phyloP scores from a whole-genome alignment of 2,797 vertebrate genomes.

The Cottoperca gobio region DNA sequence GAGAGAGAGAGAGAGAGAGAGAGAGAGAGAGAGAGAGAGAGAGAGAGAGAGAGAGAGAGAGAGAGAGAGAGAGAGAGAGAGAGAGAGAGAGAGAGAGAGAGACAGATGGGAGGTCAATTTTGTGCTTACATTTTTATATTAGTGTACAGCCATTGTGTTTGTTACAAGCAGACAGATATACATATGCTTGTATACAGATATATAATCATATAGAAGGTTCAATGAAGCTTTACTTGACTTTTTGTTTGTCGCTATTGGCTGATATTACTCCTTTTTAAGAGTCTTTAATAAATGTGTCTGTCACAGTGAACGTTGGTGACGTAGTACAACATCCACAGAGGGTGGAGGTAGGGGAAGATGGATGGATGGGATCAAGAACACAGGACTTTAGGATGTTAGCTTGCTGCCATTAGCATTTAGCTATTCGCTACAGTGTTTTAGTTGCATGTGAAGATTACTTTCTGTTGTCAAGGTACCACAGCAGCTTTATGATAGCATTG shows the following conservation, averaged over 20 bases:
- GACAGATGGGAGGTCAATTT: constrained; percentile 10
- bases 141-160: neutral
- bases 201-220: neutral
- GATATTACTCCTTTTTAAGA: neutral
- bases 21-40: constrained; percentile 14
- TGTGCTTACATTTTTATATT: neutral
- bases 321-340: too few species aligned
- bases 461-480: too few species aligned
- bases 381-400: too few species aligned
- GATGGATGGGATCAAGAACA: too few species aligned
- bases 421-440: neutral
- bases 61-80: constrained; percentile 17
- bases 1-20: constrained; percentile 25
- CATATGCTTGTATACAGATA: too few species aligned
- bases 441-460: neutral
- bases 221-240: neutral
- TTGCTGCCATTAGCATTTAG: neutral
- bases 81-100: constrained; percentile 27
- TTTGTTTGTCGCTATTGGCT: neutral
- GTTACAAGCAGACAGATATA: neutral
- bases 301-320: too few species aligned
- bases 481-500: neutral
- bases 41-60: constrained; percentile 28
- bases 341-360: too few species aligned
- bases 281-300: too few species aligned